A percentile compares a stretch with the other conserved stretches of the same genome.
phyloP scores from a whole-genome alignment of 1,140 invertebrate genomes.

The Lutraria rhynchaena region DNA sequence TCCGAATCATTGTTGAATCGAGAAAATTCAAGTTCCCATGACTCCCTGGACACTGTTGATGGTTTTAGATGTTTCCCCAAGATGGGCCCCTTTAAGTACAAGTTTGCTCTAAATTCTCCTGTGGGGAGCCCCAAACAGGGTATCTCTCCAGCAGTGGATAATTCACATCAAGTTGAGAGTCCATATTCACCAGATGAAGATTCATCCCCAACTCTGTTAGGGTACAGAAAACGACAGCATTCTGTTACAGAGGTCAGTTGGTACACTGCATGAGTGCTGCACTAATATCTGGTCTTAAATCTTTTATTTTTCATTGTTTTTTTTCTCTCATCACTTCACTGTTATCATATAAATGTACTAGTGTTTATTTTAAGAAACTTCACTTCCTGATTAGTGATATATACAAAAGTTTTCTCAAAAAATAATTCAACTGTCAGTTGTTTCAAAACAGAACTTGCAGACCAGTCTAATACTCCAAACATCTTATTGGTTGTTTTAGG shows the following conservation, averaged over 20 bases:
- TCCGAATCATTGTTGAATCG: conserved; percentile 12
- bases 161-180: neutral
- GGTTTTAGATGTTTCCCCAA: neutral
- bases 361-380: too few relatives aligned
- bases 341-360: too few relatives aligned
- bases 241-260: conserved; percentile 29
- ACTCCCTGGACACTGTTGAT: conserved; percentile 23
- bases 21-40: conserved; percentile 22
- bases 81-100: conserved; percentile 18
- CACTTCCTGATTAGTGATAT: too few relatives aligned
- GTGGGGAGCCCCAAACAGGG: neutral
- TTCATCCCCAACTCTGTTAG: neutral
- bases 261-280: too few relatives aligned
- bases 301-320: too few relatives aligned
- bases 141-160: conserved; percentile 1
- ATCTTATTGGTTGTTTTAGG: too few relatives aligned
- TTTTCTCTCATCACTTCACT: too few relatives aligned
- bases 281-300: too few relatives aligned
- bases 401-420: too few relatives aligned
- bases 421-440: too few relatives aligned
- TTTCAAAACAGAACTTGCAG: too few relatives aligned
- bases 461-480: too few relatives aligned
- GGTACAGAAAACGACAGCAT: conserved; percentile 16
- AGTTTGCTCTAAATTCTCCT: neutral
- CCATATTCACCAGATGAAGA: neutral